phyloP scores from a whole-genome alignment of 2,113 vertebrate genomes.

The Columbina picui region DNA sequence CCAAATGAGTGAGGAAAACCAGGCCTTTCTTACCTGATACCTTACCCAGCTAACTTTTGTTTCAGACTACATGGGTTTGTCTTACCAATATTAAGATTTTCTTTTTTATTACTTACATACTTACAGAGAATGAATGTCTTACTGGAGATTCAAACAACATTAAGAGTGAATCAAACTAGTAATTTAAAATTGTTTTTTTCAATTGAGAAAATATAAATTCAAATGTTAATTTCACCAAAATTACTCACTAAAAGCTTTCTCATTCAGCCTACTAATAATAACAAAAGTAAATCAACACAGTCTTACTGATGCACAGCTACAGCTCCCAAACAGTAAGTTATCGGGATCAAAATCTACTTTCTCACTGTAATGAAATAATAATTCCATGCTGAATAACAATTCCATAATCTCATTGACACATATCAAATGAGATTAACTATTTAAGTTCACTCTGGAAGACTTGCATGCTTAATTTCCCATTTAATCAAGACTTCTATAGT shows the following conservation, averaged over 20 bases:
- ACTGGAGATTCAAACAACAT: background rate
- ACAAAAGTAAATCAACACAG: background rate
- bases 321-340: background rate
- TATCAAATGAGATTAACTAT: background rate
- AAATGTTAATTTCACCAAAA: background rate
- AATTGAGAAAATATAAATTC: background rate
- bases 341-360: background rate
- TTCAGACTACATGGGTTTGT: background rate
- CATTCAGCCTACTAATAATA: background rate
- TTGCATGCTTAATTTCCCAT: background rate
- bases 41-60: background rate
- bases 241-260: background rate
- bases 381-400: background rate
- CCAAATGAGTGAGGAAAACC: background rate
- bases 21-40: background rate
- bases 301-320: background rate
- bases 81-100: background rate
- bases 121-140: background rate
- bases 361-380: background rate
- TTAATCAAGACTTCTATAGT: background rate
- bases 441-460: background rate
- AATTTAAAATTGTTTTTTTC: background rate
- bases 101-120: background rate
- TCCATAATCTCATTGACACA: background rate
- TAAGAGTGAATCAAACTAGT: background rate